Percentiles rank a stretch among this genome's conserved stretches.
Conservation (phyloP, 2,797 vertebrate genomes). For the Periparus ater region DNA sequence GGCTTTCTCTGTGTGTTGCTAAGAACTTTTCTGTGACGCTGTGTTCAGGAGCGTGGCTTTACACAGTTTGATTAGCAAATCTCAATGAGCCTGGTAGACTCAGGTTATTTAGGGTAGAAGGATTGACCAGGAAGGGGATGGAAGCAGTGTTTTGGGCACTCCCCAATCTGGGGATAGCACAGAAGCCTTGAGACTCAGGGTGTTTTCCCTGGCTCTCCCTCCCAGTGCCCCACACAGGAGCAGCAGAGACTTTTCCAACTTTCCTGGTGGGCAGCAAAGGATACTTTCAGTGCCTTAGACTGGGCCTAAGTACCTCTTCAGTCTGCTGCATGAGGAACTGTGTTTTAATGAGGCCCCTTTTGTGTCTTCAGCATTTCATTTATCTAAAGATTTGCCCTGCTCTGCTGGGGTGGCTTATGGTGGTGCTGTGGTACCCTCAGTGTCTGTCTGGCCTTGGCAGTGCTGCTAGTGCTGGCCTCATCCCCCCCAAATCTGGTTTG, state of each 20-base stretch:
- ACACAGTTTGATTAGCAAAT: constrained; percentile 12
- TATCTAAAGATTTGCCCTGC: background rate
- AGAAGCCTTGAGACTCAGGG: background rate
- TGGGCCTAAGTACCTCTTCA: background rate
- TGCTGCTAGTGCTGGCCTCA: background rate
- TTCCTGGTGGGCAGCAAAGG: background rate
- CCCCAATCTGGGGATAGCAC: background rate
- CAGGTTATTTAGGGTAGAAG: constrained; percentile 42
- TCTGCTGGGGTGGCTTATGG: background rate
- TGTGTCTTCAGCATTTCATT: background rate
- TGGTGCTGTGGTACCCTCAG: fast-evolving
- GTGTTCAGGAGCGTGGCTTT: background rate
- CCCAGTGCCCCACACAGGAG: background rate
- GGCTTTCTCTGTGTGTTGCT: background rate
- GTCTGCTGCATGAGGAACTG: background rate
- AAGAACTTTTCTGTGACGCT: background rate
- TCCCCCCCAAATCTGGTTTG: background rate
- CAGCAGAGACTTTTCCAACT: fast-evolving
- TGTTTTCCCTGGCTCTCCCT: background rate
- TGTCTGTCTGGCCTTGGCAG: background rate
- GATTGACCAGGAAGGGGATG: background rate
- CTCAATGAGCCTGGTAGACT: background rate
- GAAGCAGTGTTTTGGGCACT: fast-evolving
- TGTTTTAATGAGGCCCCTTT: background rate
- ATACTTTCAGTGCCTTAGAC: fast-evolving